Conservation (phyloP, 2,113 vertebrate species). For the Lathamus discolor region DNA sequence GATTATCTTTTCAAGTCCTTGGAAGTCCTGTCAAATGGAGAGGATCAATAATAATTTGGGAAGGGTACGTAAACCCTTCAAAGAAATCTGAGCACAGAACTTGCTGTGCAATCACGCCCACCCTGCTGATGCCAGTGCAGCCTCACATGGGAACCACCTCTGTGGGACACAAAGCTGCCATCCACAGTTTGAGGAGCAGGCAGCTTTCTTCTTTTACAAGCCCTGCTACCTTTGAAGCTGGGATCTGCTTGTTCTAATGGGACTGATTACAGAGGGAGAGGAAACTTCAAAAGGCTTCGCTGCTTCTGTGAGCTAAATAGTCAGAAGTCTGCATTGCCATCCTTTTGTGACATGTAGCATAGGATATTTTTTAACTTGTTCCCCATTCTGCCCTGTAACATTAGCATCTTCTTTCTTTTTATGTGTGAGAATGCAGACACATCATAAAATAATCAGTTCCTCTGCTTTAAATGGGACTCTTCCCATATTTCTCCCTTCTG, state of each 20-base stretch:
- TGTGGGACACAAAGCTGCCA: neutral
- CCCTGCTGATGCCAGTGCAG: neutral
- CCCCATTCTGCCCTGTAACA: neutral
- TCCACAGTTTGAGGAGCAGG: neutral
- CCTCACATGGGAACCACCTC: neutral
- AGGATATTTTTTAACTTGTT: neutral
- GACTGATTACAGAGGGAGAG: conserved; percentile 27
- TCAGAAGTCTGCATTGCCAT: neutral
- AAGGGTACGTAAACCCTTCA: neutral
- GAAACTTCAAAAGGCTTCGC: conserved; percentile 29
- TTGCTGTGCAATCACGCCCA: neutral
- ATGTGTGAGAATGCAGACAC: neutral
- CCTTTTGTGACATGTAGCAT: neutral
- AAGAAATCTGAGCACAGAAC: neutral
- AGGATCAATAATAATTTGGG: neutral
- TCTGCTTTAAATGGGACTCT: neutral
- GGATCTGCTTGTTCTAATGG: conserved; percentile 9
- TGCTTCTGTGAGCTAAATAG: conserved; percentile 9
- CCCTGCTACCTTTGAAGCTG: conserved; percentile 29
- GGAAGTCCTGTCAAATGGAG: neutral
- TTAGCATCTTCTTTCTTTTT: neutral
- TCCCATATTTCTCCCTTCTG: rapidly evolving
- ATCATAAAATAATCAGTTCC: neutral
- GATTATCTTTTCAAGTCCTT: neutral
- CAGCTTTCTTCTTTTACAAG: conserved; percentile 19